Conservation (phyloP, 2,113 vertebrate species). For the Scolopax mira region DNA sequence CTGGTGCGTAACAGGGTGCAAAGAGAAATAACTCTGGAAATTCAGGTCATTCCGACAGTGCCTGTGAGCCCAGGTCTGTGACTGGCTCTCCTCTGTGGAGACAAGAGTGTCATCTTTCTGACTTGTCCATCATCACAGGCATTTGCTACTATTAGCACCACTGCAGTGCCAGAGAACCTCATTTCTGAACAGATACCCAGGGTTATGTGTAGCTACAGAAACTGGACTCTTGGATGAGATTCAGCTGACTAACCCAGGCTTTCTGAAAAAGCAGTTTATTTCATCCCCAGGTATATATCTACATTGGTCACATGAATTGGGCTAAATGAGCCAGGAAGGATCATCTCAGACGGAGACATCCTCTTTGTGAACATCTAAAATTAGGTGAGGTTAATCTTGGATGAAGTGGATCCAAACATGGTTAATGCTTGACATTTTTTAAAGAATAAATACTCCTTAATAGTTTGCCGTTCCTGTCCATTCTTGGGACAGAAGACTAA, state of each 20-base stretch:
- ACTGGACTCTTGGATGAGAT: not conserved
- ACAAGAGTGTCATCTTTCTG: not conserved
- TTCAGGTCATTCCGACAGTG: accelerated
- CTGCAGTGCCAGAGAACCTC: not conserved
- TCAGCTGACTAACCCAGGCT: not conserved
- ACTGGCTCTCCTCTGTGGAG: not conserved
- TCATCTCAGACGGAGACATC: not conserved
- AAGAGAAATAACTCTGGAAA: not conserved
- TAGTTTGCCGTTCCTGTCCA: not conserved
- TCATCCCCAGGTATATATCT: not conserved
- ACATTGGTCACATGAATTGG: not conserved
- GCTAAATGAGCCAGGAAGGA: not conserved
- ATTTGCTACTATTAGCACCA: not conserved
- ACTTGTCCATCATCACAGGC: not conserved
- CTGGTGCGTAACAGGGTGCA: not conserved
- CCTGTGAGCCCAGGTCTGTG: not conserved
- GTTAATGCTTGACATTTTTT: not conserved
- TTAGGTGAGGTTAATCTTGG: not conserved
- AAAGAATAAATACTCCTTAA: not conserved
- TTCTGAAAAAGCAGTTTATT: not conserved
- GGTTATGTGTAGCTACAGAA: not conserved
- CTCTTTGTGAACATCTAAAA: not conserved
- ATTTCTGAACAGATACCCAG: not conserved
- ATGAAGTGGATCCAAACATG: not conserved
- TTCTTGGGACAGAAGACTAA: not conserved